A percentile compares a stretch with the other conserved stretches of the same genome.
Conservation (phyloP, 2,888 invertebrate species). For the Ecliptopera silaceata region DNA sequence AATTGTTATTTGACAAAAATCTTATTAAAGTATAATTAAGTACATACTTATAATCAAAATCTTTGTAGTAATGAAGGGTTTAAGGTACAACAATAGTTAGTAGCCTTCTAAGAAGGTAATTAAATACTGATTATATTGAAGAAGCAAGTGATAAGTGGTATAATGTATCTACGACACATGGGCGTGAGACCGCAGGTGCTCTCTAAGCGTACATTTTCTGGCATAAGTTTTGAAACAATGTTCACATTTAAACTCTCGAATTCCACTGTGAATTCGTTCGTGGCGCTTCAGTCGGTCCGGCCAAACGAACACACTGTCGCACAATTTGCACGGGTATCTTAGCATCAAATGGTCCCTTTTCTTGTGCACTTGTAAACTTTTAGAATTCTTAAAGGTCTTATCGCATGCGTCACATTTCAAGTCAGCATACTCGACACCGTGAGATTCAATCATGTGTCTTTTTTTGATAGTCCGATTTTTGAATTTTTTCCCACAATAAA, state of each 20-base stretch:
- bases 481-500: conserved; percentile 47
- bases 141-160: too few species aligned
- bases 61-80: too few species aligned
- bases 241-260: conserved; percentile 20
- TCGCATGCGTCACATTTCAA: conserved; percentile 27
- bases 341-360: conserved; percentile 22
- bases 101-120: too few species aligned
- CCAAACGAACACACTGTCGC: conserved; percentile 55
- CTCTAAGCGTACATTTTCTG: conserved; percentile 21
- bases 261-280: conserved; percentile 18
- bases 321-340: conserved; percentile 53
- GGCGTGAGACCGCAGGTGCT: conserved; percentile 24
- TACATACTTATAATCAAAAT: too few species aligned
- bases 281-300: conserved; percentile 9
- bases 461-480: conserved; percentile 40
- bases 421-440: conserved; percentile 25
- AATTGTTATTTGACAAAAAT: too few species aligned
- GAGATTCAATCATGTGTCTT: conserved; percentile 20
- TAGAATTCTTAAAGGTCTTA: conserved; percentile 21
- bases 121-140: too few species aligned
- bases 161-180: too few species aligned
- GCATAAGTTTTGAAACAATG: conserved; percentile 19
- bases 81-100: too few species aligned
- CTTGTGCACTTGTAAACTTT: conserved; percentile 23
- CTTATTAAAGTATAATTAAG: too few species aligned